Evolutionary conservation across 2,888 invertebrate species (phyloP), one percentile per base, ranked within the genome.

Genomic region (Sceliomorpha sp.): DNA sequence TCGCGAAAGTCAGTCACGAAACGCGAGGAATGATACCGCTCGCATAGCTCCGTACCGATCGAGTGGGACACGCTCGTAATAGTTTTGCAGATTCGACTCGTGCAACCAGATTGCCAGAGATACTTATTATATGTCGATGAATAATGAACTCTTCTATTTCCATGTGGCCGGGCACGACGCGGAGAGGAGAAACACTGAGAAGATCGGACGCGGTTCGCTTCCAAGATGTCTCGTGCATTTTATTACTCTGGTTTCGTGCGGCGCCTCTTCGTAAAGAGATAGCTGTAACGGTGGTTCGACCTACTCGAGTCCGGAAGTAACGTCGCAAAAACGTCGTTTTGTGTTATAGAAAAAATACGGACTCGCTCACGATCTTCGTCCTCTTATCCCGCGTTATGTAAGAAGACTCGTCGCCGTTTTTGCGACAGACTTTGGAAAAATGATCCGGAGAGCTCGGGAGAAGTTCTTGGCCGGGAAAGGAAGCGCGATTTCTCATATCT

Each of bases 251-350:
- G 75, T 72, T 76, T 74, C 74, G 74, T 75, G 64, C 70, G 64
- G 64, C 69, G 58, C 62, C 69, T 69, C 58, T 74, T 76, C 73
- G 70, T 58, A 73, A 73, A 72, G 73, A 74, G 74, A 77, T 74
- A 76, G 73, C 67, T 63, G 39, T 84, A 83, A 84, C 84, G 84
- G 84, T 83, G 76, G 75, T 73, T 79, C 76, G 82, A 82, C 84
- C 83, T 79, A 84, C 77, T 78, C 75, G 74, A 71, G 66, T 64
- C 68, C 74, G 72, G 73, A 75, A 76, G 78, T 72, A 75, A 64
- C 68, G 39, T 14, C 27, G 40, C 56, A 42, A 50, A 68, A 68
- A 48, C 53, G 45, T 63, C 56, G 59, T 59, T 58, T 55, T 59
- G 58, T 66, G 59, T 59, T 42, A 53, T 51, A 51, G 44, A 53